Base-by-base conservation (phyloP, 2,113 vertebrate genomes). In the Nesospiza acunhae region DNA sequence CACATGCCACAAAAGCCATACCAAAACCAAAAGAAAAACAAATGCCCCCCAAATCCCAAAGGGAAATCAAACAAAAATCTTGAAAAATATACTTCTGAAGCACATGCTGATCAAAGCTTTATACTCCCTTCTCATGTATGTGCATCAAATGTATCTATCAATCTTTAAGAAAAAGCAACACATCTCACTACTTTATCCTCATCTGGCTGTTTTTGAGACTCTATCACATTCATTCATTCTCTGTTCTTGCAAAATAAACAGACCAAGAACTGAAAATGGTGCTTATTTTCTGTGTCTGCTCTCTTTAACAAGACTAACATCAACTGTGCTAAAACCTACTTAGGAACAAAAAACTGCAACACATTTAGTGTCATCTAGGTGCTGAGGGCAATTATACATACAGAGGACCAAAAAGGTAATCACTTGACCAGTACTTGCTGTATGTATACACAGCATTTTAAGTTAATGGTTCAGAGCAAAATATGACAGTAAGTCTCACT, bases 241-340 rank as follows among this genome's bases (percentile, higher is more conserved):
- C 77, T 78, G 26, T 52, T 81, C 69, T 37, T 58, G 27, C 26
- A 90, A 93, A 94, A 92, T 64, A 96, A 87, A 81, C 30, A 86
- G 24, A 37, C 63, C 46, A 69, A 69, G 68, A 83, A 90, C 60
- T 11, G 6, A 95, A 87, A 96, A 93, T 5, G 13, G 41, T 50
- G 19, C 62, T 46, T 50, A 60, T 75, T 70, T 77, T 73, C 35
- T 44, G 18, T 60, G 50, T 56, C 47, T 87, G 15, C 58, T 82
- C 66, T 82, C 46, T 64, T 87, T 72, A 78, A 46, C 73, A 87
- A 62, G 26, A 37, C 15, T 58, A 90, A 60, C 31, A 81, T 49
- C 23, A 78, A 55, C 56, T 59, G 37, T 9, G 28, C 49, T 82
- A 73, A 89, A 74, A 89, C 16, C 27, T 55, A 59, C 75, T 90